Percentiles rank a stretch among this genome's conserved stretches.
Evolutionary conservation across 2,113 vertebrate genomes (phyloP).

Genomic region (Vimba vimba): DNA sequence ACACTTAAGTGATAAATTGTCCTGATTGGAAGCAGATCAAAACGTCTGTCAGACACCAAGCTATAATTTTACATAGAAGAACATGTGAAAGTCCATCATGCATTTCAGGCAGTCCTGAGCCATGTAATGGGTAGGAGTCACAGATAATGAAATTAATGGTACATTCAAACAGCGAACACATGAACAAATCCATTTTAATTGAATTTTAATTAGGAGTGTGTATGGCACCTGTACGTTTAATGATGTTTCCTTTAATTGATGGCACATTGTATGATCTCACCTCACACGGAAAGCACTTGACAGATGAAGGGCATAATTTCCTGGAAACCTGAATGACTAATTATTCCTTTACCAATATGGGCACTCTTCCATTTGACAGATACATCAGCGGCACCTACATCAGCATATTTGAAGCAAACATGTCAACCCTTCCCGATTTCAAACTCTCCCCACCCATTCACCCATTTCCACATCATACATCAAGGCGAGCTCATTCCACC

Average conservation of each 20-base stretch:
- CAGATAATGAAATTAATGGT: slow-evolving; percentile 47
- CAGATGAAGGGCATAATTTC: neutral
- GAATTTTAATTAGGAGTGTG: slow-evolving; percentile 51
- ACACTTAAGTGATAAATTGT: neutral
- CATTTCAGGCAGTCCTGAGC: neutral
- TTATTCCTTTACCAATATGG: slow-evolving; percentile 9
- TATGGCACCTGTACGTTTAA: slow-evolving; percentile 46
- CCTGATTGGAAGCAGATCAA: slow-evolving; percentile 1
- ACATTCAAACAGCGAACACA: slow-evolving; percentile 30
- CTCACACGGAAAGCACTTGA: slow-evolving; percentile 1
- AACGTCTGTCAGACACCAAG: slow-evolving; percentile 7
- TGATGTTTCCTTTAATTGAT: slow-evolving; percentile 41
- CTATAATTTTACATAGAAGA: neutral
- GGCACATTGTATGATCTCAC: slow-evolving; percentile 16
- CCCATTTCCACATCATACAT: slow-evolving; percentile 74
- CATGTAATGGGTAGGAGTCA: slow-evolving; percentile 27
- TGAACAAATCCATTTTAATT: slow-evolving; percentile 46
- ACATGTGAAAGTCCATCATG: neutral
- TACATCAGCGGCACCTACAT: slow-evolving; percentile 64
- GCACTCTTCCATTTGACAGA: slow-evolving; percentile 44
- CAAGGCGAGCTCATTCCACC: slow-evolving; percentile 64
- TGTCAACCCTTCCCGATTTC: slow-evolving; percentile 66
- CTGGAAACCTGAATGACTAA: slow-evolving; percentile 19
- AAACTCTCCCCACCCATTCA: slow-evolving; percentile 61
- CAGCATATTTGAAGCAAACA: slow-evolving; percentile 79